Evolutionary conservation across 2,888 invertebrate genomes (phyloP).

Genomic region (Pterobdella sp.): DNA sequence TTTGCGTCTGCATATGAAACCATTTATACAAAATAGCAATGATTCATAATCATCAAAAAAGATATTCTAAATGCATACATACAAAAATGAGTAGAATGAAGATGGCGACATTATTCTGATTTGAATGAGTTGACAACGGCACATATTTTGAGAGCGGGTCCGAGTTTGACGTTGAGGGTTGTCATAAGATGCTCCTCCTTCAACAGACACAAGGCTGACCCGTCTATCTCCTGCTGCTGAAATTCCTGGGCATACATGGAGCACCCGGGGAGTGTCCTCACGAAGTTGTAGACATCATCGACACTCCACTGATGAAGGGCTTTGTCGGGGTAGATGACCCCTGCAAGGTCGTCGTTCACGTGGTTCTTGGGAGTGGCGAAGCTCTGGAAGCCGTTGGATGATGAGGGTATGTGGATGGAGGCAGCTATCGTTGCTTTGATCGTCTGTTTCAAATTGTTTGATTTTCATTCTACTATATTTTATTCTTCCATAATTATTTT

Average conservation of each 20-base stretch:
- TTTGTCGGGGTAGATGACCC: conserved; percentile 24
- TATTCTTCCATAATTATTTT: not conserved
- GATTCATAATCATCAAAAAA: too few species aligned
- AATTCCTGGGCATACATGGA: conserved; percentile 88
- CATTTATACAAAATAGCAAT: too few species aligned
- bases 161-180: conserved; percentile 87
- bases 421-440: conserved; percentile 24
- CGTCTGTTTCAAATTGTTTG: conserved; percentile 10
- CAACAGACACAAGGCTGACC: conserved; percentile 76
- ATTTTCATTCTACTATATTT: too few species aligned
- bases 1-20: too few species aligned
- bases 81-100: too few species aligned
- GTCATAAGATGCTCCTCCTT: conserved; percentile 89
- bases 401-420: conserved; percentile 20
- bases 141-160: conserved; percentile 89
- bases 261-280: conserved; percentile 79
- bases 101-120: not conserved
- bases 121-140: conserved; percentile 62
- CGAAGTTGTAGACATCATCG: conserved; percentile 75
- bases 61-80: too few species aligned
- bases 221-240: conserved; percentile 64
- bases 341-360: conserved; percentile 15
- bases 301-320: conserved; percentile 30
- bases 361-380: not conserved
- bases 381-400: conserved; percentile 10